Base-by-base conservation (phyloP, 1,140 invertebrate genomes). In the Drosophila pruinosa region DNA sequence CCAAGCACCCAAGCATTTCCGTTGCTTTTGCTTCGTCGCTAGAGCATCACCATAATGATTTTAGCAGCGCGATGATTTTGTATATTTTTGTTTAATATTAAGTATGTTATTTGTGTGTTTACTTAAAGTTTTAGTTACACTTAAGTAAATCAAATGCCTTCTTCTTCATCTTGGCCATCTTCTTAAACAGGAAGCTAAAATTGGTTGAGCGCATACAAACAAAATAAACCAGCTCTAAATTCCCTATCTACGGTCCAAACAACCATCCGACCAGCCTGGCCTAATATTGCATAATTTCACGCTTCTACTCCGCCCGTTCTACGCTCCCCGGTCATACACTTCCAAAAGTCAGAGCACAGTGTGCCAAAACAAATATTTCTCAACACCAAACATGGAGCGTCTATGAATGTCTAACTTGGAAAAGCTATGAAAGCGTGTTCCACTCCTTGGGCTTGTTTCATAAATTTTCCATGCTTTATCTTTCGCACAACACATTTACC, bases 71-170 rank as follows among this genome's bases (percentile, higher is more conserved):
- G 28, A 43, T 57, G 79, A 68, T 62, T 75, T 67, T 86, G 81
- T 88, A 88, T 86, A 88, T 86, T 86, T 86, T 86, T 86, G 81
- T 86, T 88, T 86, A 86, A 86, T 86, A 86, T 86, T 86, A 86
- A 86, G 82, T 88, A 86, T 86, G 82, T 86, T 86, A 86, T 86
- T 86, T 86, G 81, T 86, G 81, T 88, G 81, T 86, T 86, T 86
- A 86, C 81, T 88, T 86, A 78, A 86, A 86, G 81, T 86, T 86
- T 86, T 88, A 81, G 81, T 81, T 86, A 86, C 81, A 86, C 77
- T 86, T 86, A 86, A 86, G 81, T 86, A 86, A 86, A 82, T 86
- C 82, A 77, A 86, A 86, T 76, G 81, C 76, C 72, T 39, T 22
- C 14, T 22, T 14, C 31, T 12, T 17, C 38, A 5, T 24, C 41